phyloP scores from a whole-genome alignment of 2,888 invertebrate genomes.

The Melanargia galathea region DNA sequence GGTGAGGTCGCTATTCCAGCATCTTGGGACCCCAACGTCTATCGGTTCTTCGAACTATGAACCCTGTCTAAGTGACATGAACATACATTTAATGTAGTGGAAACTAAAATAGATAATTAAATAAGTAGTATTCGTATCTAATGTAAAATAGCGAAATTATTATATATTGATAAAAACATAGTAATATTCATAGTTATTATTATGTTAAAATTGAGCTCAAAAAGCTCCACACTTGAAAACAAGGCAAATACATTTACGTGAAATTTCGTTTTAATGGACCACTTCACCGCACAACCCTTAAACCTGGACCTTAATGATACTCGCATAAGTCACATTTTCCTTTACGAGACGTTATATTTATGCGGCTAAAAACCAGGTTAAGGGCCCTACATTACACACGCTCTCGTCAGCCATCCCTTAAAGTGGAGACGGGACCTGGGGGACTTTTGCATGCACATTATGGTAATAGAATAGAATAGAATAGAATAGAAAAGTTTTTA shows the following conservation, averaged over 20 bases:
- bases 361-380: conserved; percentile 29
- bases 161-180: too few species aligned
- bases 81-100: too few species aligned
- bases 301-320: conserved; percentile 12
- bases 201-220: background rate
- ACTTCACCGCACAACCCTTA: background rate
- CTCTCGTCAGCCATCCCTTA: conserved; percentile 30
- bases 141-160: too few species aligned
- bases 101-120: too few species aligned
- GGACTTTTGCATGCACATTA: background rate
- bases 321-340: conserved; percentile 1
- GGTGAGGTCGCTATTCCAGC: too few species aligned
- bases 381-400: conserved; percentile 35
- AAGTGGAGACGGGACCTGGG: conserved; percentile 26
- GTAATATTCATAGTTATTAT: too few species aligned
- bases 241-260: conserved; percentile 16
- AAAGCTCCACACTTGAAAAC: conserved; percentile 16
- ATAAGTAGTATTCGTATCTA: too few species aligned
- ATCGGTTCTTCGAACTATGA: too few species aligned
- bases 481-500: too few species aligned
- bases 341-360: background rate
- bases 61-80: too few species aligned
- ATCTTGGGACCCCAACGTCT: too few species aligned
- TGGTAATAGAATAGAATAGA: too few species aligned
- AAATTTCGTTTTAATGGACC: conserved; percentile 21